A percentile compares a stretch with the other conserved stretches of the same genome.
phyloP scores from a whole-genome alignment of 2,113 vertebrate species.

The Canis aureus region DNA sequence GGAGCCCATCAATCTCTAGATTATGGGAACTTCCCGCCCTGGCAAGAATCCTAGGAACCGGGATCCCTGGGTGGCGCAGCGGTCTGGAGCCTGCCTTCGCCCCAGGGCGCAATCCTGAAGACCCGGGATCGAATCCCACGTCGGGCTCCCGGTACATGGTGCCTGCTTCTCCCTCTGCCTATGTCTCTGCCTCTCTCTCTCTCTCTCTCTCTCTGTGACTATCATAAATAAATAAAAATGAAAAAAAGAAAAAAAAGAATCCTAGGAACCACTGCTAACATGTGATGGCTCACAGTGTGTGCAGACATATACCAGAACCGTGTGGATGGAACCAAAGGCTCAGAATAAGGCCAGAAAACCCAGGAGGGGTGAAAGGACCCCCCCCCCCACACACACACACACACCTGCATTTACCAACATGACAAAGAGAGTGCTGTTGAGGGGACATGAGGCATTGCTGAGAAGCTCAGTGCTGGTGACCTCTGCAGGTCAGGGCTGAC shows the following conservation, averaged over 20 bases:
- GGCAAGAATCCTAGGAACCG: neutral
- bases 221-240: too few species aligned
- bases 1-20: neutral
- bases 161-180: too few species aligned
- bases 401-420: neutral
- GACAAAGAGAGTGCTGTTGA: neutral
- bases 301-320: neutral
- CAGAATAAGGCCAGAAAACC: neutral
- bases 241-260: neutral
- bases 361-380: neutral
- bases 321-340: neutral
- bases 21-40: neutral
- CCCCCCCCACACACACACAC: too few species aligned
- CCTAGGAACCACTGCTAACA: fast-evolving
- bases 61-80: too few species aligned
- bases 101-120: too few species aligned
- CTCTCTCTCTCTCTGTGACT: too few species aligned
- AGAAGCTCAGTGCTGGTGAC: neutral
- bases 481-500: neutral
- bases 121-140: too few species aligned
- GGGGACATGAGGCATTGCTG: neutral
- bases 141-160: too few species aligned
- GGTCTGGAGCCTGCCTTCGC: too few species aligned
- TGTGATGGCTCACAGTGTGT: neutral
- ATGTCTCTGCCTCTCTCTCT: too few species aligned